phyloP scores from a whole-genome alignment of 2,113 vertebrate genomes.

The Larimichthys crocea region DNA sequence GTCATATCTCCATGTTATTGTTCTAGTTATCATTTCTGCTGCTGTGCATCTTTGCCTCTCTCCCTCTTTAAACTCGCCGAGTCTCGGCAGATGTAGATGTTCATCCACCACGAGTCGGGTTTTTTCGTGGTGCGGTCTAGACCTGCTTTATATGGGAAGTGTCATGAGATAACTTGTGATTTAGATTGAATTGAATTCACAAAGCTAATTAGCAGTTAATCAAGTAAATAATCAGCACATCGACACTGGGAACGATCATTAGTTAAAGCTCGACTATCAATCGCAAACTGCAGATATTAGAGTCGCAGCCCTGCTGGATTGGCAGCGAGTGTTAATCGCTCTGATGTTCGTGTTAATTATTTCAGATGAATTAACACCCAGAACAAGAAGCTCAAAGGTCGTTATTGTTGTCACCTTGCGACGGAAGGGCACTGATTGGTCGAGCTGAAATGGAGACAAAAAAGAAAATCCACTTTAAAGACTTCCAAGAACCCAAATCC shows the following conservation, averaged over 20 bases:
- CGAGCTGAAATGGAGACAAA: constrained; percentile 60
- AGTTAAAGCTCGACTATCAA: not conserved
- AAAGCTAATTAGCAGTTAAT: too few relatives aligned
- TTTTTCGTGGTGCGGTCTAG: too few relatives aligned
- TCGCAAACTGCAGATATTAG: not conserved
- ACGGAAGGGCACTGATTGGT: constrained; percentile 17
- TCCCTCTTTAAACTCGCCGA: too few relatives aligned
- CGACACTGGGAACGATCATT: not conserved
- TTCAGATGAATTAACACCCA: constrained; percentile 7
- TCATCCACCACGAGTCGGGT: too few relatives aligned
- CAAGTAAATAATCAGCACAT: not conserved
- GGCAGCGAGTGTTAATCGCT: constrained; percentile 4
- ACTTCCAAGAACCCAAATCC: not conserved
- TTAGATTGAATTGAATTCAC: too few relatives aligned
- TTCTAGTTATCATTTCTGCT: too few relatives aligned
- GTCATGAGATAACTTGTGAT: too few relatives aligned
- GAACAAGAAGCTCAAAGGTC: not conserved
- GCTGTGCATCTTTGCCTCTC: too few relatives aligned
- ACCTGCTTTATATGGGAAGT: too few relatives aligned
- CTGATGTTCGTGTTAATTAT: not conserved
- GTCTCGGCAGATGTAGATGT: too few relatives aligned
- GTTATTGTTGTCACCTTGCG: constrained; percentile 52
- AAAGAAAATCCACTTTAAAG: not conserved
- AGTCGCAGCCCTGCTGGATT: not conserved
- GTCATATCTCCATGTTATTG: too few relatives aligned